phyloP scores from a whole-genome alignment of 2,113 vertebrate genomes.

The Litocranius walleri region DNA sequence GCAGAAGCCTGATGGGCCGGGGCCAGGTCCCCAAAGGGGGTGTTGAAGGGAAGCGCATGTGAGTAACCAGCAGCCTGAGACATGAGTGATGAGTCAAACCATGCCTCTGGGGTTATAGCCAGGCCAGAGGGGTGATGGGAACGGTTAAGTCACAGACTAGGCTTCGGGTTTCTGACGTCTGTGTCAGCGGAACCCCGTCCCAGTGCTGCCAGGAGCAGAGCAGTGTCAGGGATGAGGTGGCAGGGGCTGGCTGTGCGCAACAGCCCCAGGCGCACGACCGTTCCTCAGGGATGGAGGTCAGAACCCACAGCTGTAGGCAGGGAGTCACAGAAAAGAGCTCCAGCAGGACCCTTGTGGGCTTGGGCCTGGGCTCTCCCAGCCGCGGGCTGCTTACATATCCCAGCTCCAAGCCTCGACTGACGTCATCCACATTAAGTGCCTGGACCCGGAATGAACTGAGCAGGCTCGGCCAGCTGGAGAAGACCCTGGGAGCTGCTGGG shows the following conservation, averaged over 20 bases:
- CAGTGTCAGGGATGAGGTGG: not conserved
- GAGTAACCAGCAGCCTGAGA: not conserved
- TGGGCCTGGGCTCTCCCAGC: not conserved
- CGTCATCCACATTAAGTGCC: not conserved
- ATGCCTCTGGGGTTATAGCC: not conserved
- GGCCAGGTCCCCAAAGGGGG: not conserved
- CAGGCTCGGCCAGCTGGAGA: not conserved
- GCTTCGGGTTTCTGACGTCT: fast-evolving
- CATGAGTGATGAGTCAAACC: not conserved
- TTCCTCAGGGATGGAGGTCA: not conserved
- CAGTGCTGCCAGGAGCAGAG: not conserved
- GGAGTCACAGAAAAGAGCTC: too few species aligned
- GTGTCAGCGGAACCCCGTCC: too few species aligned
- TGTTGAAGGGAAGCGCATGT: not conserved
- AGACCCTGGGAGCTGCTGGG: not conserved
- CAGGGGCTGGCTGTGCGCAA: fast-evolving
- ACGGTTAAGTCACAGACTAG: too few species aligned
- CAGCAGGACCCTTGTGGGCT: not conserved
- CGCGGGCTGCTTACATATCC: fast-evolving
- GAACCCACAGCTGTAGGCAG: not conserved
- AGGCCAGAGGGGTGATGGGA: not conserved
- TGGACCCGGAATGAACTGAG: not conserved
- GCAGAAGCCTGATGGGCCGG: not conserved
- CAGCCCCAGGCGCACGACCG: not conserved
- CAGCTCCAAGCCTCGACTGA: not conserved